These are phyloP conservation scores for Arctopsyche grandis DNA, from an alignment of 1,140 invertebrate species.

Conservation along the genomic window DNA sequence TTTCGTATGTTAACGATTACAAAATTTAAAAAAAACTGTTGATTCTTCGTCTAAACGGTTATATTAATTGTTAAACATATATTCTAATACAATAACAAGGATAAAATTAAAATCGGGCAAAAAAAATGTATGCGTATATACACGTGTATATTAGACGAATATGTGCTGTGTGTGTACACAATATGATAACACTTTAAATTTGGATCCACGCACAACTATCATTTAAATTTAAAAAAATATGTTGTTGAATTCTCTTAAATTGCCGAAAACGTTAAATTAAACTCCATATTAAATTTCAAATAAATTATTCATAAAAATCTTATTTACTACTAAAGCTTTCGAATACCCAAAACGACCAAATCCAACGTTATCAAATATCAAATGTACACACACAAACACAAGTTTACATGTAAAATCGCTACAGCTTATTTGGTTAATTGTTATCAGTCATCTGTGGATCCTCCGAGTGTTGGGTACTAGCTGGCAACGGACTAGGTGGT, in stretches of 20 bases:
- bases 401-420: not conserved
- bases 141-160: slow-evolving; percentile 4
- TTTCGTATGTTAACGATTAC: slow-evolving; percentile 28
- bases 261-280: too few species aligned
- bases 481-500: slow-evolving; percentile 66
- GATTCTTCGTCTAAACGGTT: slow-evolving; percentile 50
- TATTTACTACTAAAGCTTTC: too few species aligned
- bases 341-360: too few species aligned
- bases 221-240: too few species aligned
- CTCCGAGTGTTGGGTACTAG: slow-evolving; percentile 57
- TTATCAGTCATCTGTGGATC: slow-evolving; percentile 47
- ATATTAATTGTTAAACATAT: slow-evolving; percentile 47
- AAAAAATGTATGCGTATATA: not conserved
- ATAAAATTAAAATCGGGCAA: slow-evolving; percentile 46
- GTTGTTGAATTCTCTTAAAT: too few species aligned
- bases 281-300: too few species aligned
- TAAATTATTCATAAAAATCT: too few species aligned
- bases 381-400: not conserved
- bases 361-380: too few species aligned
- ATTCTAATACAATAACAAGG: slow-evolving; percentile 45
- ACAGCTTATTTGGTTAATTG: slow-evolving; percentile 45
- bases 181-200: not conserved
- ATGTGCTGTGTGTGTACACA: not conserved
- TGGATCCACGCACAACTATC: not conserved
- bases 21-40: slow-evolving; percentile 42